Base-by-base conservation (phyloP, 2,888 invertebrate genomes). In the Troglohyphantes excavatus region DNA sequence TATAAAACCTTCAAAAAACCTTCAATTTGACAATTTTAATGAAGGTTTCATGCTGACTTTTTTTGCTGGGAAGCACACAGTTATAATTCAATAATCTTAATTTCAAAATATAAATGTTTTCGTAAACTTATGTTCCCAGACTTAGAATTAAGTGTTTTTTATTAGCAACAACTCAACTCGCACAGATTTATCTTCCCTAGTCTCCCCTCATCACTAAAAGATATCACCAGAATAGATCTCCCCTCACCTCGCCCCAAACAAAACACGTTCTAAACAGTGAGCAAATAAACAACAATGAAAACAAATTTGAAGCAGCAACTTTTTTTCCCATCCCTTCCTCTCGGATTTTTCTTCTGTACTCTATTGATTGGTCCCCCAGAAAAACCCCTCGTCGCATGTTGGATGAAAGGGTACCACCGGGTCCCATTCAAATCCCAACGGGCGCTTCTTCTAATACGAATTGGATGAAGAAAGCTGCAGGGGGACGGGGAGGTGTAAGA, bases 371-470 rank as follows among this genome's bases (percentile, higher is more conserved):
- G 73, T 21, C 17, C 46, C 13, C 46, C 78, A 81, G 79, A 87
- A 81, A 79, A 73, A 70, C 79, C 43, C 86, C 27, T n/a, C 39
- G 23, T 87, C 63, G 85, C 87, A 79, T 79, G 87, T 29, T 73
- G 72, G 46, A 63, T 73, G 65, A 81, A 85, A 87, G 78, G 73
- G 79, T 33, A 79, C 87, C 72, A 53, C 59, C 29, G 87, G 70
- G 65, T 6, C 43, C 79, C 46, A 79, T 87, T 87, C 65, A 81
- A 81, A 87, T 87, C 79, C 72, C 79, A 72, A n/a, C 23, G 73
- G 87, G 73, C 26, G 70, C 46, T 65, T 81, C 79, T 87, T 87
- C 79, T 87, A 87, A 87, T 87, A 79, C 79, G 63, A 79, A 79
- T 87, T 61, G 72, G 79, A 87, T 87, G 87, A 79, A 65, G 73